Conservation (phyloP, 2,113 vertebrate genomes). For the Platysternon megacephalum region DNA sequence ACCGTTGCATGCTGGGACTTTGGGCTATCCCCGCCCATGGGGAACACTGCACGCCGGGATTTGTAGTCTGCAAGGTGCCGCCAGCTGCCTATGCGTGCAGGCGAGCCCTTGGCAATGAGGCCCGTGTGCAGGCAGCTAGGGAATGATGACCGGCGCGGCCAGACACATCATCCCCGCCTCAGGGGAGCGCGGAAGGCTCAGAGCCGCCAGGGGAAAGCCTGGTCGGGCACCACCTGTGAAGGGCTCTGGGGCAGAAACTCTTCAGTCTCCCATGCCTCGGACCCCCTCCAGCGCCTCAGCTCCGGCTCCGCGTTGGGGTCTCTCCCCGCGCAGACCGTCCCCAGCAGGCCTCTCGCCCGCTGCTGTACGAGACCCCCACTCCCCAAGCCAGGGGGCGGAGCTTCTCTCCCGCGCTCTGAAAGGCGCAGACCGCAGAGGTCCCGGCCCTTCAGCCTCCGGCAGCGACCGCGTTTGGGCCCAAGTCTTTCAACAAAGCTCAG, state of each 20-base stretch:
- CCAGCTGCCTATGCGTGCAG: too few relatives aligned
- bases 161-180: too few relatives aligned
- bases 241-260: not conserved
- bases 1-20: not conserved
- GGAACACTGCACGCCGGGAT: not conserved
- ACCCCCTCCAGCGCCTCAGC: too few relatives aligned
- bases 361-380: too few relatives aligned
- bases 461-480: not conserved
- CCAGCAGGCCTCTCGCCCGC: too few relatives aligned
- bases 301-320: too few relatives aligned
- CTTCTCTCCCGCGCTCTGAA: not conserved
- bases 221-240: too few relatives aligned
- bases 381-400: not conserved
- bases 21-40: not conserved
- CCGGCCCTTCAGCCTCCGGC: not conserved
- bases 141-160: not conserved
- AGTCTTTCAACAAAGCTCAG: too few relatives aligned
- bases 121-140: not conserved
- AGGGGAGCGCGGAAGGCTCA: not conserved
- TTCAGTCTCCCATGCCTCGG: too few relatives aligned
- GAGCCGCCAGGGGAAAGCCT: too few relatives aligned
- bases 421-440: not conserved
- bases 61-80: fast-evolving
- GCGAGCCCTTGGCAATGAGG: not conserved
- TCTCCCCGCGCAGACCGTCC: too few relatives aligned